A percentile compares a stretch with the other conserved stretches of the same genome.
phyloP scores from a whole-genome alignment of 2,797 vertebrate genomes.

The Acridotheres tristis region DNA sequence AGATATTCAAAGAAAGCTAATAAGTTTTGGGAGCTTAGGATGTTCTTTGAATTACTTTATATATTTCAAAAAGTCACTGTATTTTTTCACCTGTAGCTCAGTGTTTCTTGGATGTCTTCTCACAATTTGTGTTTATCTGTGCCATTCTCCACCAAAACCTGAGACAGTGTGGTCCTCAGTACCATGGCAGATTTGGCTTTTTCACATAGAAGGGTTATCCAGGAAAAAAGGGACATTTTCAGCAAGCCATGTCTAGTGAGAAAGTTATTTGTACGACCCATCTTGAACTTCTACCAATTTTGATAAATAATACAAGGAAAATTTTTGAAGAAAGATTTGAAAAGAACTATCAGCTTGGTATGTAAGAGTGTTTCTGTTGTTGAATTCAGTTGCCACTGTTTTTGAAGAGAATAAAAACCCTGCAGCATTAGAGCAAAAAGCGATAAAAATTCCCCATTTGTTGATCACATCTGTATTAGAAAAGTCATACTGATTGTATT shows the following conservation, averaged over 20 bases:
- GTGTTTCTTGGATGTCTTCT: neutral
- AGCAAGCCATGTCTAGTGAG: neutral
- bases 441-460: neutral
- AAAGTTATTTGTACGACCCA: neutral
- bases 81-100: neutral
- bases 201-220: neutral
- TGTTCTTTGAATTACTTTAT: neutral
- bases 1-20: neutral
- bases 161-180: neutral
- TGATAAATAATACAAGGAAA: neutral
- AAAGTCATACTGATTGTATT: neutral
- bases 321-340: neutral
- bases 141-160: neutral
- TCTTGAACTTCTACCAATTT: neutral
- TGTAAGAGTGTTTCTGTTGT: neutral
- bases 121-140: neutral
- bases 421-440: neutral
- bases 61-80: neutral
- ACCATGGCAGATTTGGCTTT: neutral
- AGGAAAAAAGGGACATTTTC: neutral
- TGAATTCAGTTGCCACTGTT: neutral
- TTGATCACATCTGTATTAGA: neutral
- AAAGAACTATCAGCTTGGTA: neutral
- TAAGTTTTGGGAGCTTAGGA: neutral
- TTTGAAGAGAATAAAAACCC: neutral